Percentiles rank a stretch among this genome's conserved stretches.
Evolutionary conservation across 2,797 vertebrate species (phyloP).

Genomic region (Sebastes hubbsi): DNA sequence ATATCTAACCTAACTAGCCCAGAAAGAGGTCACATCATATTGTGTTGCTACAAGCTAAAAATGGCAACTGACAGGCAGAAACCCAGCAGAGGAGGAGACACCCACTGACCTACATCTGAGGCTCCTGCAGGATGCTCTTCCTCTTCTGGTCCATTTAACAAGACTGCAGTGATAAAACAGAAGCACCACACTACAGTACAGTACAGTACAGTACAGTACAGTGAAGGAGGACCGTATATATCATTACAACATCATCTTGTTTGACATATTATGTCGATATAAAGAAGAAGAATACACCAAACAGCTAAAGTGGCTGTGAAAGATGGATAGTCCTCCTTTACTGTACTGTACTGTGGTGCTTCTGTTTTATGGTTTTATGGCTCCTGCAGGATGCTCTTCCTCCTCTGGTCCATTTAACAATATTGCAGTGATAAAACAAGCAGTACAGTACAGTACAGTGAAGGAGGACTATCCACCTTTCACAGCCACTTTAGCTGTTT

Average conservation of each 20-base stretch:
- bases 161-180: background rate
- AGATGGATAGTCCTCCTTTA: too few relatives aligned
- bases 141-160: background rate
- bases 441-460: too few relatives aligned
- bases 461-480: background rate
- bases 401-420: background rate
- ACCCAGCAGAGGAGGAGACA: slow-evolving; percentile 19
- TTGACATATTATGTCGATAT: too few relatives aligned
- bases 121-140: slow-evolving; percentile 14
- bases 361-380: too few relatives aligned
- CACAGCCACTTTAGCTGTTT: background rate
- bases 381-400: slow-evolving; percentile 3
- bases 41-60: slow-evolving; percentile 15
- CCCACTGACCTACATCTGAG: slow-evolving; percentile 72
- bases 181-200: background rate
- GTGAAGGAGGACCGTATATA: background rate
- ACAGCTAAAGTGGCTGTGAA: too few relatives aligned
- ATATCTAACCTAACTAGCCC: background rate
- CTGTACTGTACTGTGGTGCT: too few relatives aligned
- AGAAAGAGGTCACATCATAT: background rate
- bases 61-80: slow-evolving; percentile 20
- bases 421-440: background rate
- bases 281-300: too few relatives aligned
- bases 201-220: too few relatives aligned
- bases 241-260: too few relatives aligned